Evolutionary conservation across 30 jellyfish, hydroid and myxozoan genomes (phyloP), one percentile per base, ranked within the genome.

Genomic region (Phacellophora camtschatica): DNA sequence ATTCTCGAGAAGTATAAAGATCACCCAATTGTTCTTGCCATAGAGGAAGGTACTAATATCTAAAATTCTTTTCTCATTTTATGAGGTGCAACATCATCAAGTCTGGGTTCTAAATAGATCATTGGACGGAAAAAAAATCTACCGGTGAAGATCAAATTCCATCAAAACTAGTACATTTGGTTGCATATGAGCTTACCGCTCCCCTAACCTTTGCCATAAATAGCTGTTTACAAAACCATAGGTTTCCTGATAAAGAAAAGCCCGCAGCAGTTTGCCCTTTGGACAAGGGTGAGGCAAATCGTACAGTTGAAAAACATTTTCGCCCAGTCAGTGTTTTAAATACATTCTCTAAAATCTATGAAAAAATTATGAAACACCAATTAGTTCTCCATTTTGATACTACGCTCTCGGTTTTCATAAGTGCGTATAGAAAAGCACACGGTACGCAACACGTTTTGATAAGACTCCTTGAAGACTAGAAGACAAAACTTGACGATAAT

Each of bases 261-360:
- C 77, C 77, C 33, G 77, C 86, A 12, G 74, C 78, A 28, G 81
- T 50, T 31, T 42, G 74, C 33, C 80, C 79, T 54, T 45, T 72
- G 16, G 86, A 72, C 50, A 50, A 72, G 50, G 57, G 86, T 22
- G 86, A 50, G 45, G 55, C 53, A 18, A 59, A 72, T 48, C n/a
- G 34, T 35, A n/a, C 74, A 72, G 74, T 41, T 72, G 45, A 42
- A 72, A 7, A 25, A 72, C 48, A 20, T n/a, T 72, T 45, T 46
- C 63, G 86, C 8, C 86, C 86, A 9, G 80, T 72, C 8, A 46
- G 80, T 53, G 37, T 46, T 22, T 48, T 45, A 5, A 45, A 37
- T 72, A 43, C 50, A 32, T 45, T 31, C 11, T 22, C 16, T 7
- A 15, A 3, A 28, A 45, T n/a, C n/a, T n/a, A n/a, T n/a, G n/a